Conservation (phyloP, 2,888 invertebrate species). For the Drosophila leonis region DNA sequence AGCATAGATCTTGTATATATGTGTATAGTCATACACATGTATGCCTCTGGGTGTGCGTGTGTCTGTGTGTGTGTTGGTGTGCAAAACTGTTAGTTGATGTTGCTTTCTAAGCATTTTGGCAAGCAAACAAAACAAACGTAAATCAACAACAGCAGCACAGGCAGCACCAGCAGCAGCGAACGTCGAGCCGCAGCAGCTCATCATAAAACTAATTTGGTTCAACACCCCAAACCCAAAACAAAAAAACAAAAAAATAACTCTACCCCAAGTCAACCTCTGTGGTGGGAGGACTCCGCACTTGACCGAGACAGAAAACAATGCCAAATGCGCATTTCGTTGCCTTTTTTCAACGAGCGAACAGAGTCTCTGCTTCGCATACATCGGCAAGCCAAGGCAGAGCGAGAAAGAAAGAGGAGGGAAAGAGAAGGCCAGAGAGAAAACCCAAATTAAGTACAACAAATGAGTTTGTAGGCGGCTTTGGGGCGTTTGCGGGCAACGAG, state of each 20-base stretch:
- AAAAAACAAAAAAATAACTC: neutral
- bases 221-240: slow-evolving; percentile 20
- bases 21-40: neutral
- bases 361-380: neutral
- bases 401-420: neutral
- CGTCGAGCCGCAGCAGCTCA: slow-evolving; percentile 71
- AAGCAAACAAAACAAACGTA: slow-evolving; percentile 78
- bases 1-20: slow-evolving; percentile 14
- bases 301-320: slow-evolving; percentile 54
- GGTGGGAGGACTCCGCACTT: slow-evolving; percentile 39
- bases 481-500: slow-evolving; percentile 38
- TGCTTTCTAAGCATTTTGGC: slow-evolving; percentile 74
- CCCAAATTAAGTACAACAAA: slow-evolving; percentile 79
- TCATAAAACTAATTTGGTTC: slow-evolving; percentile 78
- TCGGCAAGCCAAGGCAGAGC: neutral
- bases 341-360: slow-evolving; percentile 51
- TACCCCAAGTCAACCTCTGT: neutral
- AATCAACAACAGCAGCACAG: slow-evolving; percentile 67
- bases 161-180: slow-evolving; percentile 24
- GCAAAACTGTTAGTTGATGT: slow-evolving; percentile 66
- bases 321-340: slow-evolving; percentile 68
- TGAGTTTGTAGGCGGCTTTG: slow-evolving; percentile 67
- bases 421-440: slow-evolving; percentile 7
- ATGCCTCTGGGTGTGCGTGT: slow-evolving; percentile 1
- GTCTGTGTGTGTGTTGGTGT: slow-evolving; percentile 8